Conservation (phyloP, 2,113 vertebrate genomes). For the Opisthocomus hoazin region DNA sequence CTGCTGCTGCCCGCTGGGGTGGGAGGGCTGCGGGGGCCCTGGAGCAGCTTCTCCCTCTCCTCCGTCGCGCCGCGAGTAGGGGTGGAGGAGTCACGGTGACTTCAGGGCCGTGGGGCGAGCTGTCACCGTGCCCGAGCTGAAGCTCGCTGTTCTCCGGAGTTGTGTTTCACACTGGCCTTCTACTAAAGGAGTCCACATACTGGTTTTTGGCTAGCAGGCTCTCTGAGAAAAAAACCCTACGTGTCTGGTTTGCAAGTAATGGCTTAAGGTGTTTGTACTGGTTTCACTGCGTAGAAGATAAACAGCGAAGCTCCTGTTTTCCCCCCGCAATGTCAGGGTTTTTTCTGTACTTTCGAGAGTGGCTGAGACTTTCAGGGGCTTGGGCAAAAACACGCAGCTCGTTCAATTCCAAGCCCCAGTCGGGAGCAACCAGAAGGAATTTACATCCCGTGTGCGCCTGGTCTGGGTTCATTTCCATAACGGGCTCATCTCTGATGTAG, state of each 20-base stretch:
- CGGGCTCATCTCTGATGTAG: neutral
- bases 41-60: neutral
- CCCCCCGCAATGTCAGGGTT: neutral
- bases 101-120: neutral
- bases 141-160: neutral
- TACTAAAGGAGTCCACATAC: accelerated
- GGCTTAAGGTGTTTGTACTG: accelerated
- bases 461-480: neutral
- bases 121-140: neutral
- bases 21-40: neutral
- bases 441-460: neutral
- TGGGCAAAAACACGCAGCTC: neutral
- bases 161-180: neutral
- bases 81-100: neutral
- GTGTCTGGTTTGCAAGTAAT: neutral
- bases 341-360: neutral
- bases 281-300: neutral
- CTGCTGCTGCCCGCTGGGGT: neutral
- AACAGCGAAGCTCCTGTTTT: neutral
- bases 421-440: neutral
- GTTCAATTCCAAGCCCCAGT: neutral
- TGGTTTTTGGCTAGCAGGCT: neutral
- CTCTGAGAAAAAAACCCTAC: neutral
- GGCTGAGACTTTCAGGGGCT: neutral
- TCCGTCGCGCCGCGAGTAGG: too few relatives aligned